phyloP scores from a whole-genome alignment of 2,113 vertebrate species.

The Indicator indicator region DNA sequence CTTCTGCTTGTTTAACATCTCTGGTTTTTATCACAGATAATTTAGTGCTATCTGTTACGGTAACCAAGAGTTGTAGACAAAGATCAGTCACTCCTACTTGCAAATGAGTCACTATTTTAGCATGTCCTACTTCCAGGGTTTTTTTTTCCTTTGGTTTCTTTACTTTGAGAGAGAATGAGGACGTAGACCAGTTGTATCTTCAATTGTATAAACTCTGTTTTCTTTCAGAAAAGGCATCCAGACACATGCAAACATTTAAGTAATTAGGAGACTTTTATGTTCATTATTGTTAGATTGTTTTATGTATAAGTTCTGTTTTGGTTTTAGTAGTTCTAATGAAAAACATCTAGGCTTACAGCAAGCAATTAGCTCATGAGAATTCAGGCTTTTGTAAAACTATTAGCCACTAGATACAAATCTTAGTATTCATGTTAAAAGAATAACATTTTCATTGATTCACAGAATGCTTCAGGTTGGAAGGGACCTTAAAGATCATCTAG shows the following conservation, averaged over 20 bases:
- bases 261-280: not conserved
- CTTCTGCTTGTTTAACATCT: not conserved
- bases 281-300: not conserved
- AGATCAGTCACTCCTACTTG: constrained; percentile 37
- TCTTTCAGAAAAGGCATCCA: not conserved
- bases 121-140: not conserved
- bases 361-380: not conserved
- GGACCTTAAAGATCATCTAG: no score
- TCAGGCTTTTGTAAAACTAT: not conserved
- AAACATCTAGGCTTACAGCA: not conserved
- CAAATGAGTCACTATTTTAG: constrained; percentile 24
- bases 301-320: not conserved
- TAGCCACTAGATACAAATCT: not conserved
- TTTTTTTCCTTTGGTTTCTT: not conserved
- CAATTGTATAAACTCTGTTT: not conserved
- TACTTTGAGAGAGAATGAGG: not conserved
- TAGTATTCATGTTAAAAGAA: not conserved
- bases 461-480: no score
- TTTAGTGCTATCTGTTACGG: constrained; percentile 1
- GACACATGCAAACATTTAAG: not conserved
- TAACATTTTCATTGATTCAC: not conserved
- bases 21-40: constrained; percentile 19
- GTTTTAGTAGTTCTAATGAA: not conserved
- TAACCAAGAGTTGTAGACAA: constrained; percentile 21
- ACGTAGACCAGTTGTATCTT: not conserved